phyloP scores from a whole-genome alignment of 2,888 invertebrate genomes.

The Lasioglossum calceatum region DNA sequence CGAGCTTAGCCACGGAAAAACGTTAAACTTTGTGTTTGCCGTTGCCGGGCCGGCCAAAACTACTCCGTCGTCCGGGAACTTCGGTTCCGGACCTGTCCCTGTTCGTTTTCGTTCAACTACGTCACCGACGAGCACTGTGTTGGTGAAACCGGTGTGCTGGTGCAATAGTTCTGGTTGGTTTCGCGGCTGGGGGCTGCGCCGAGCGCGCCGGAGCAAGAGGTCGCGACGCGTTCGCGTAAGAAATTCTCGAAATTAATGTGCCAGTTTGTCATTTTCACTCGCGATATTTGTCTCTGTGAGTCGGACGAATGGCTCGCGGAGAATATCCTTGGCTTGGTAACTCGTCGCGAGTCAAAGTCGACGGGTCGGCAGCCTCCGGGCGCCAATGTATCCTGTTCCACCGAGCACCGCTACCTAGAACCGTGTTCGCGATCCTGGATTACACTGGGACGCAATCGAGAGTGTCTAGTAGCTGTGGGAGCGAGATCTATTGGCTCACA shows the following conservation, averaged over 20 bases:
- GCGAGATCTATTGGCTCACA: not conserved
- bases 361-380: not conserved
- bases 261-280: slow-evolving; percentile 80
- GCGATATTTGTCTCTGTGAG: slow-evolving; percentile 56
- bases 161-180: not conserved
- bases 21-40: not conserved
- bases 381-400: not conserved
- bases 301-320: slow-evolving; percentile 48
- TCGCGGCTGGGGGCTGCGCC: not conserved
- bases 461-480: not conserved
- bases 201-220: not conserved
- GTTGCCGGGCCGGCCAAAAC: not conserved
- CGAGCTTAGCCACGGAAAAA: not conserved
- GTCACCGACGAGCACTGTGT: slow-evolving; percentile 3
- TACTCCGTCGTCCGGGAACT: not conserved
- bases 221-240: slow-evolving; percentile 60
- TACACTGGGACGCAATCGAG: not conserved
- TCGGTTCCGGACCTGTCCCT: slow-evolving; percentile 15
- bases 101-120: slow-evolving; percentile 25
- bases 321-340: slow-evolving; percentile 45
- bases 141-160: not conserved
- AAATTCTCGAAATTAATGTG: slow-evolving; percentile 76
- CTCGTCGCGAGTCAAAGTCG: slow-evolving; percentile 31
- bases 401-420: not conserved
- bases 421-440: not conserved